These are phyloP conservation scores for Notodonta ziczac DNA, from an alignment of 2,888 invertebrate species.

Conservation along the genomic window DNA sequence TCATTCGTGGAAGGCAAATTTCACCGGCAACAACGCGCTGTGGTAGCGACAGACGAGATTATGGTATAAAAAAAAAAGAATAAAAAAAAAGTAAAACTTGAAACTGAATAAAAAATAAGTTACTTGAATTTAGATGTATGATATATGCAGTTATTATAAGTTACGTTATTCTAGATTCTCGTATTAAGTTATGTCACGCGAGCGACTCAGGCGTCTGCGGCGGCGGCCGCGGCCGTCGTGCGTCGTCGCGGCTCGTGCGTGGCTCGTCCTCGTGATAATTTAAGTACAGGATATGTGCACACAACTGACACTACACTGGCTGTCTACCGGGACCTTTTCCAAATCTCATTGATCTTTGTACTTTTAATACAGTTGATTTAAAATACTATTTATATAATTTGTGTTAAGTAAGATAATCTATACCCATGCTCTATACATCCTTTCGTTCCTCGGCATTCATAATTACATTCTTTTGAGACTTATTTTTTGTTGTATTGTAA, in stretches of 20 bases:
- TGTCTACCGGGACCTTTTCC: constrained; percentile 61
- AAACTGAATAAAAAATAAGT: constrained; percentile 84
- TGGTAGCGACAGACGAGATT: constrained; percentile 84
- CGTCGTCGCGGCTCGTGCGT: constrained; percentile 50
- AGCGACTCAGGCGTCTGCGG: constrained; percentile 34
- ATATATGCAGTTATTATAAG: constrained; percentile 83
- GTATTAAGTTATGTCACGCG: constrained; percentile 67
- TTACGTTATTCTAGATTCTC: constrained; percentile 82
- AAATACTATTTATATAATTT: constrained; percentile 55
- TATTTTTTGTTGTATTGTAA: constrained; percentile 43
- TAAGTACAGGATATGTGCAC: constrained; percentile 76
- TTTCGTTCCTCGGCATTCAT: constrained; percentile 14
- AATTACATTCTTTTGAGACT: constrained; percentile 40
- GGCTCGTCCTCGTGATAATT: constrained; percentile 74
- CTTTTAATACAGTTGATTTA: constrained; percentile 60
- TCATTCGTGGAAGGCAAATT: constrained; percentile 88
- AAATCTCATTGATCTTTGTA: constrained; percentile 68
- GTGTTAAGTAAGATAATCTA: constrained; percentile 58
- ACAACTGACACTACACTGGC: constrained; percentile 48
- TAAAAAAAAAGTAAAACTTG: constrained; percentile 83
- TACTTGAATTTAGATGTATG: constrained; percentile 83
- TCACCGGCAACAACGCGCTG: constrained; percentile 88
- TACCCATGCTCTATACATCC: constrained; percentile 35
- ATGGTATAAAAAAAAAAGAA: constrained; percentile 85
- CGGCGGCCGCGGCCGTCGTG: too few species aligned